Evolutionary conservation across 1,140 invertebrate species (phyloP), one percentile per base, ranked within the genome.

Genomic region (Drosophila erecta): DNA sequence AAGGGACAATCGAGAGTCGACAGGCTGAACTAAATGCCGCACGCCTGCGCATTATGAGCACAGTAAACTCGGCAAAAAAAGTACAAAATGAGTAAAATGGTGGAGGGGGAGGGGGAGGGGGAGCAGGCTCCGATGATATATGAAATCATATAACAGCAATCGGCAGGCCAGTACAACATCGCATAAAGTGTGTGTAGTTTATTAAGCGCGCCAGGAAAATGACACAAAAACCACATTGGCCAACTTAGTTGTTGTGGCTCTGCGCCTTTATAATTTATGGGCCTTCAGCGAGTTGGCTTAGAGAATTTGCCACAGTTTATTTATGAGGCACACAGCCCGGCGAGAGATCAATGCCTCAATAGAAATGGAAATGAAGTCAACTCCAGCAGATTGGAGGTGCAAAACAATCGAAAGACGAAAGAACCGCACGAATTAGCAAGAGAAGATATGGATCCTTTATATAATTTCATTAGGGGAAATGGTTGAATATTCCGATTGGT

Each of bases 11-110:
- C 56, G 70, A 40, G 47, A 75, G 71, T 58, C 72, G 83, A 90
- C 81, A 90, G 79, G 79, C 87, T 90, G 87, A 90, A 90, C 87
- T 90, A 90, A 90, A 90, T 90, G 87, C 87, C 56, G 87, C 79
- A 87, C 87, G 87, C 87, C 81, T 90, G 87, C 87, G 87, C 87
- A 90, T 90, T 80, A 71, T 72, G 81, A 83, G 76, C 75, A 86
- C 73, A 60, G 70, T 49, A 24, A 49, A 38, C 40, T 49, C 47
- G 6, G 47, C 15, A 20, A 22, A 20, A 20, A 35, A 30, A 30
- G 27, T 30, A 30, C 11, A 50, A 56, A 44, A 40, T 11, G 24
- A 43, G 8, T 44, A 27, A 7, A 37, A 14, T 4, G 0, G 12
- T 24, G 2, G 15, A 15, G 56, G 56, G 30, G 27, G 67, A 54